Conservation (phyloP, 2,888 invertebrate genomes). For the Anagyrus pseudococci region DNA sequence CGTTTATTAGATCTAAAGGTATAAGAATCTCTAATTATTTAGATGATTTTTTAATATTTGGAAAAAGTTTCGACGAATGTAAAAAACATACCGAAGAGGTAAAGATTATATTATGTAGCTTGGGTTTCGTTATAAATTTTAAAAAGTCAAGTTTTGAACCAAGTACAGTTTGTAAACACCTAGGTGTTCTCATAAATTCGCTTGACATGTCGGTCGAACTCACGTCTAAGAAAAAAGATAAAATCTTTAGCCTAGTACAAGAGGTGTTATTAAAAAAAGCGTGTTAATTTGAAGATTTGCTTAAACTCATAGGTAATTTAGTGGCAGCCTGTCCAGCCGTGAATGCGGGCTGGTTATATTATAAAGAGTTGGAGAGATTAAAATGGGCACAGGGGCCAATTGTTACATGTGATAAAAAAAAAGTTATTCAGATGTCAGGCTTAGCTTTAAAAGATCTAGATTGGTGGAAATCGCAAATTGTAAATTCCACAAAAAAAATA, state of each 20-base stretch:
- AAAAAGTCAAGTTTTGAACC: too few species aligned
- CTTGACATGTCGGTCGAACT: too few species aligned
- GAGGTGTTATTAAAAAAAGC: neutral
- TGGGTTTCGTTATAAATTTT: too few species aligned
- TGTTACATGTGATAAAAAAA: neutral
- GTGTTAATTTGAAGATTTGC: neutral
- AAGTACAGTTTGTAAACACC: too few species aligned
- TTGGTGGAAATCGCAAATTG: neutral
- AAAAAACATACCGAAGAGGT: too few species aligned
- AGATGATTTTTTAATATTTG: slow-evolving; percentile 1
- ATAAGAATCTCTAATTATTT: neutral
- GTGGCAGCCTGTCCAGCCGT: neutral
- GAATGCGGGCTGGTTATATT: neutral
- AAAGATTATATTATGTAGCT: too few species aligned
- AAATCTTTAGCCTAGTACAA: neutral
- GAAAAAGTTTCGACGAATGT: too few species aligned
- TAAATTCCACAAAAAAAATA: neutral
- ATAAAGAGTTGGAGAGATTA: neutral
- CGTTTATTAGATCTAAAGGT: slow-evolving; percentile 6
- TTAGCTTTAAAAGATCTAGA: neutral
- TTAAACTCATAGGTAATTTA: neutral
- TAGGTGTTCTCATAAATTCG: too few species aligned
- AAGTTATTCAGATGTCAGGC: too few species aligned
- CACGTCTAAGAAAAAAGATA: too few species aligned
- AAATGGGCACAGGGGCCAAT: too few species aligned